phyloP scores from a whole-genome alignment of 2,113 vertebrate genomes.

The Cnemophilus loriae region DNA sequence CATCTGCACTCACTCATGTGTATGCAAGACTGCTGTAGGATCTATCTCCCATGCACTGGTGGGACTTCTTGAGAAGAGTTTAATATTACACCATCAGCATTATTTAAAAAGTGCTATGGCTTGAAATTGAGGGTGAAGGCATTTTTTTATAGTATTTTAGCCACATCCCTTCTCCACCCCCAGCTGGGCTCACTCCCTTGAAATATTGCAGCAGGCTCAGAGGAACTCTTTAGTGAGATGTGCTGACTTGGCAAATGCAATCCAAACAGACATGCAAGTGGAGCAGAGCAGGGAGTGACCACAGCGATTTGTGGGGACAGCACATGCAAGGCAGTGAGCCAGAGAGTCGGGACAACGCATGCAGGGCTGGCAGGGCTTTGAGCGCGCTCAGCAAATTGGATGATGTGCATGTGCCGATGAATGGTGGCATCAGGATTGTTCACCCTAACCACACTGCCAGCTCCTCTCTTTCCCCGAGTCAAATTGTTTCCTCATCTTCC shows the following conservation, averaged over 20 bases:
- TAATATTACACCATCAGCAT: background rate
- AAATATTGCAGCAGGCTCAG: background rate
- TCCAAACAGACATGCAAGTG: background rate
- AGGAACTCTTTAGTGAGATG: background rate
- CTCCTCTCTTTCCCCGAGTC: background rate
- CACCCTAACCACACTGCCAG: background rate
- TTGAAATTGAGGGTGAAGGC: background rate
- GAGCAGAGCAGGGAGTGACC: background rate
- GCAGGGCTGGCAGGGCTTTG: background rate
- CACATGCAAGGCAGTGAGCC: background rate
- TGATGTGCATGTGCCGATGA: background rate
- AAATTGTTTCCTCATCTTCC: background rate
- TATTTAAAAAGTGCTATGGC: background rate
- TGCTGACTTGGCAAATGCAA: background rate
- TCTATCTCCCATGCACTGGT: background rate
- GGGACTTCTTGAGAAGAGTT: background rate
- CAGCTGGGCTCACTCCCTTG: background rate
- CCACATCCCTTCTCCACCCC: background rate
- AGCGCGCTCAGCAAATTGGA: fast-evolving
- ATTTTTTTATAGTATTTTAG: background rate
- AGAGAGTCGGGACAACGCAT: fast-evolving
- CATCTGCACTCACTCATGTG: background rate
- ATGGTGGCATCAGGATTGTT: background rate
- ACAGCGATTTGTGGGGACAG: background rate
- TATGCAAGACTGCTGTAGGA: background rate